Base-by-base conservation (phyloP, 2,888 invertebrate genomes). In the Poecilobothrus nobilitatus region DNA sequence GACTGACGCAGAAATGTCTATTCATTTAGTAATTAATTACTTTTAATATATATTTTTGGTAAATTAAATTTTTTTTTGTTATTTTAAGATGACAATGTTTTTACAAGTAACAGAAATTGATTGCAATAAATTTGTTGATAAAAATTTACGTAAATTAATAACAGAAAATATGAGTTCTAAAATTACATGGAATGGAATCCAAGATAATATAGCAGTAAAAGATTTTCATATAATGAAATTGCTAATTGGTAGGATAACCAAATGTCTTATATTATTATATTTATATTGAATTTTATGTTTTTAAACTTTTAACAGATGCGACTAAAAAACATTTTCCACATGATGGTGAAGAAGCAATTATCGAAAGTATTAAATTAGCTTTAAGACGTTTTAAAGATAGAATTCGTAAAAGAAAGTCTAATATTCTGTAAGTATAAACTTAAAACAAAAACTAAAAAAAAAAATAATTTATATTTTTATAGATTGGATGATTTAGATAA, bases 61-160 rank as follows among this genome's bases (percentile, higher is more conserved):
- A n/a, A n/a, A n/a, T n/a, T n/a, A n/a, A 53, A 53, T 53, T 53
- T 53, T 53, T 53, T n/a, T n/a, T n/a, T n/a, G n/a, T n/a, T 18
- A 18, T 6, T 12, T 53, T 53, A 18, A 53, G 53, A 18, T 53
- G 15, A 18, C 53, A 2, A 53, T 53, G 53, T 53, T 53, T 53
- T n/a, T 53, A 15, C 53, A 53, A 53, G 53, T n/a, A 12, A 12
- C 53, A n/a, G 53, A 53, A 53, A 18, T 2, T 18, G 53, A 53
- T n/a, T 53, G 53, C 53, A 53, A 18, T 53, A 53, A 53, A 53
- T 53, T 53, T 18, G 18, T 53, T 53, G 53, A 53, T 53, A 53
- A 53, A 53, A 53, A 53, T 53, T 53, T 53, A n/a, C 53, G 53
- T n/a, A 53, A 53, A 53, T 53, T 53, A 53, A 53, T 53, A 18